Evolutionary conservation across 1,140 invertebrate species (phyloP).

Genomic region (Aphaenogaster ashmeadi): DNA sequence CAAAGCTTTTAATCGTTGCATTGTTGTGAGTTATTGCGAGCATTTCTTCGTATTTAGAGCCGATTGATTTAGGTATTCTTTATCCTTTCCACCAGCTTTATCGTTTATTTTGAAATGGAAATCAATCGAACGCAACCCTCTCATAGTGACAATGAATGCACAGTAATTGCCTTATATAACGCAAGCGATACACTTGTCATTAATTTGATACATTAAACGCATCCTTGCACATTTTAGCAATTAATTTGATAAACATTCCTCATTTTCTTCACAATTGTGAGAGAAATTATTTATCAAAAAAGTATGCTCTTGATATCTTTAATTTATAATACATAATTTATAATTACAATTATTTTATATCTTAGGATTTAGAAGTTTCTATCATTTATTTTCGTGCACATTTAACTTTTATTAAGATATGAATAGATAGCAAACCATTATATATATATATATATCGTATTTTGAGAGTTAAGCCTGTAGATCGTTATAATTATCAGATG

Average conservation of each 20-base stretch:
- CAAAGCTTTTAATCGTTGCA: constrained; percentile 66
- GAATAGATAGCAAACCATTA: constrained; percentile 23
- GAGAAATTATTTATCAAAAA: constrained; percentile 16
- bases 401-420: constrained; percentile 11
- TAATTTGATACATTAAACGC: constrained; percentile 12
- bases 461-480: background rate
- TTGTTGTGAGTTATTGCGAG: constrained; percentile 59
- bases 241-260: background rate
- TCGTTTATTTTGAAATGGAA: constrained; percentile 34
- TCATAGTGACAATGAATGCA: background rate
- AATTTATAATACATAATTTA: background rate
- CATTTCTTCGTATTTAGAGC: constrained; percentile 42
- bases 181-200: constrained; percentile 8
- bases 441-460: background rate
- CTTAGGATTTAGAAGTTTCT: background rate
- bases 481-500: constrained; percentile 46
- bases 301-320: background rate
- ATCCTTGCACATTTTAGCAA: constrained; percentile 13
- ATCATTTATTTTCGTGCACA: background rate
- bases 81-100: constrained; percentile 61
- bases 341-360: background rate
- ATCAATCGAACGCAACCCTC: background rate
- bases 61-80: constrained; percentile 37
- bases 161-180: constrained; percentile 34
- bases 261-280: constrained; percentile 11